A percentile compares a stretch with the other conserved stretches of the same genome.
Evolutionary conservation across 2,113 vertebrate species (phyloP).

Genomic region (Sphaerodactylus townsendi): DNA sequence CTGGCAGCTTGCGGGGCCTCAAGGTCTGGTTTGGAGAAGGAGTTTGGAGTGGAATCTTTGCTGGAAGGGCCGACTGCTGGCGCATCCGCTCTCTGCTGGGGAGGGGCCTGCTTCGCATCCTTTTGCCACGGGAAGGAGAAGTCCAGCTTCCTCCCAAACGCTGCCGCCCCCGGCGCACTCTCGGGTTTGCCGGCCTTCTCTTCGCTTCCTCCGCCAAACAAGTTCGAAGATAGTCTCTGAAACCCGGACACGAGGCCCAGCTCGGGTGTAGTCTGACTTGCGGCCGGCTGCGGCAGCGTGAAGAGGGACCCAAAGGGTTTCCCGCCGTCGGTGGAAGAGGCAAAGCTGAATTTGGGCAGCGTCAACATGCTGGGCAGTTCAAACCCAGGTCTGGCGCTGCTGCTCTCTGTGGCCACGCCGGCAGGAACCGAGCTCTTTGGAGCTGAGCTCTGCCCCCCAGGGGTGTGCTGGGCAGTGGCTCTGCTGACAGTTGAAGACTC

Average conservation of each 20-base stretch:
- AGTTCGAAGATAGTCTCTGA: slow-evolving; percentile 83
- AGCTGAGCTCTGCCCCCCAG: slow-evolving; percentile 23
- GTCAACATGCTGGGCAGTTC: slow-evolving; percentile 75
- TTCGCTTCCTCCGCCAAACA: slow-evolving; percentile 83
- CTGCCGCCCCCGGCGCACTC: slow-evolving; percentile 65
- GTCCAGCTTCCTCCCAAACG: slow-evolving; percentile 83
- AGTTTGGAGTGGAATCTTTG: rapidly evolving
- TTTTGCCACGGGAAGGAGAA: slow-evolving; percentile 83
- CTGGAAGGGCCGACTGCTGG: slow-evolving; percentile 25
- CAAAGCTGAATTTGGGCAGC: slow-evolving; percentile 80
- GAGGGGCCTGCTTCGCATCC: slow-evolving; percentile 67
- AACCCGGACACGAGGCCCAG: slow-evolving; percentile 83
- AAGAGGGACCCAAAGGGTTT: slow-evolving; percentile 87
- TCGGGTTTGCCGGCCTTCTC: slow-evolving; percentile 72
- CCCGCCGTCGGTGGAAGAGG: slow-evolving; percentile 73
- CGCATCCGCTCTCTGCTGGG: slow-evolving; percentile 61
- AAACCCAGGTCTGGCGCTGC: slow-evolving; percentile 72
- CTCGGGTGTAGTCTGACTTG: slow-evolving; percentile 63
- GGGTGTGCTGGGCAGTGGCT: background rate
- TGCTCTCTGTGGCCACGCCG: slow-evolving; percentile 29
- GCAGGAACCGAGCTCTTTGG: slow-evolving; percentile 16
- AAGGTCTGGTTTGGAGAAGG: background rate
- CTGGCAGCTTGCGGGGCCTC: rapidly evolving
- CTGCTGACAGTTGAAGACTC: slow-evolving; percentile 14
- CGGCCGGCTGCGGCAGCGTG: slow-evolving; percentile 60